Percentiles rank a stretch among this genome's conserved stretches.
Evolutionary conservation across 2,113 vertebrate genomes (phyloP).

Genomic region (Osmerus eperlanus): DNA sequence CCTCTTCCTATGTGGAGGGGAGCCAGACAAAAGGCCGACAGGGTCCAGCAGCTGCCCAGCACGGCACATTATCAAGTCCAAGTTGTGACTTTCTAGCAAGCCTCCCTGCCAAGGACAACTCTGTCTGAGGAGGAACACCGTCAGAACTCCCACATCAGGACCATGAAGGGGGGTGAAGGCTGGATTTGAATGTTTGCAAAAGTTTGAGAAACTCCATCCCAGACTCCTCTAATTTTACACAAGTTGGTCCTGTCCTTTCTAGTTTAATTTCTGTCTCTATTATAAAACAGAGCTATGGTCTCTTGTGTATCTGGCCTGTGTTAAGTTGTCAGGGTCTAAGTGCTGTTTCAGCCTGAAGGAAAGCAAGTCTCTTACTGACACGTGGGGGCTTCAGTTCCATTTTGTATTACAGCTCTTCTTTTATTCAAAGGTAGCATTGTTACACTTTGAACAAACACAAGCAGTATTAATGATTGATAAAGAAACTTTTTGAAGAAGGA

Average conservation of each 20-base stretch:
- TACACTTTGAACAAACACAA: not conserved
- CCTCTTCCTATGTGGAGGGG: not conserved
- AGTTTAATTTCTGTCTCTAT: not conserved
- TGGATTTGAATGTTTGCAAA: no score
- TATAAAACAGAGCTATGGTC: not conserved
- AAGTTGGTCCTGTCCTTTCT: not conserved
- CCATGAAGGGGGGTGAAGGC: no score
- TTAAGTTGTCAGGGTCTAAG: not conserved
- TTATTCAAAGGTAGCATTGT: not conserved
- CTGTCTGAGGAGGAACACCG: no score
- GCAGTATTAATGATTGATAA: not conserved
- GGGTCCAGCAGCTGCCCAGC: constrained; percentile 7
- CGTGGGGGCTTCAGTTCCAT: not conserved
- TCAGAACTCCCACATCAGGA: no score
- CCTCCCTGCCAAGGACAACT: no score
- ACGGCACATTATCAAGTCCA: constrained; percentile 1
- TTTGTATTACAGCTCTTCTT: not conserved
- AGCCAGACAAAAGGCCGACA: constrained; percentile 14
- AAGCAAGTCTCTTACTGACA: not conserved
- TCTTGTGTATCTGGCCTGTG: not conserved
- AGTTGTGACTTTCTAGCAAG: not conserved
- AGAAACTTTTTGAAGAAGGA: no score
- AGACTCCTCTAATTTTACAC: no score
- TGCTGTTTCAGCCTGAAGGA: not conserved
- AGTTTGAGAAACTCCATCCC: no score